phyloP scores from a whole-genome alignment of 2,113 vertebrate species.

The Dryoscopus gambensis region DNA sequence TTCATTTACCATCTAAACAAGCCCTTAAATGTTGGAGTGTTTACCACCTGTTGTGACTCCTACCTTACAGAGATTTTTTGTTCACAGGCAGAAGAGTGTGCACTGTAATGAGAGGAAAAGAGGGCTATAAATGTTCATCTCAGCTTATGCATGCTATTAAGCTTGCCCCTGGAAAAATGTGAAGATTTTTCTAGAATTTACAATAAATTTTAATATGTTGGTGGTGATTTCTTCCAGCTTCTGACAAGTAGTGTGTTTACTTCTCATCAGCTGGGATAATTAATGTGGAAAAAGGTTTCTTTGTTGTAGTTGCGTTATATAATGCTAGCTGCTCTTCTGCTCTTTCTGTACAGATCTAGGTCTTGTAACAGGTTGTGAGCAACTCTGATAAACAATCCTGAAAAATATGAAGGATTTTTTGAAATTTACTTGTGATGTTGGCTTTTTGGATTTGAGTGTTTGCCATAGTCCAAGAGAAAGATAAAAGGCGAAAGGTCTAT shows the following conservation, averaged over 20 bases:
- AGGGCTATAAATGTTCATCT: neutral
- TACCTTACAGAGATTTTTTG: constrained; percentile 43
- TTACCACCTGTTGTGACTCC: constrained; percentile 59
- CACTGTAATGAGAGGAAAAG: neutral
- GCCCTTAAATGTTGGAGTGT: constrained; percentile 48
- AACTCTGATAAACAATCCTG: neutral
- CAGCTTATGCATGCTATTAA: neutral
- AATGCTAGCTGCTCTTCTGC: neutral
- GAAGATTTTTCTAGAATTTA: neutral
- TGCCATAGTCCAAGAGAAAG: neutral
- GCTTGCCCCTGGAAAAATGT: neutral
- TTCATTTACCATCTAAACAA: constrained; percentile 59
- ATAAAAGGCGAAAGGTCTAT: neutral
- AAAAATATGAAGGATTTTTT: neutral
- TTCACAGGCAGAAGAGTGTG: neutral
- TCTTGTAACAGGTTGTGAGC: neutral
- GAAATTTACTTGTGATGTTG: neutral
- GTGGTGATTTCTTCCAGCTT: neutral
- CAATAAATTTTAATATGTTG: neutral
- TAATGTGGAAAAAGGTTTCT: neutral
- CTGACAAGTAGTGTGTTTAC: neutral
- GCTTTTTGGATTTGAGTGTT: neutral
- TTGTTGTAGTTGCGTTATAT: neutral
- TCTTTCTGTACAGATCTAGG: neutral
- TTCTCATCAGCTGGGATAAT: neutral